Conservation (phyloP, 2,888 invertebrate genomes). For the Leptopilina myrica region DNA sequence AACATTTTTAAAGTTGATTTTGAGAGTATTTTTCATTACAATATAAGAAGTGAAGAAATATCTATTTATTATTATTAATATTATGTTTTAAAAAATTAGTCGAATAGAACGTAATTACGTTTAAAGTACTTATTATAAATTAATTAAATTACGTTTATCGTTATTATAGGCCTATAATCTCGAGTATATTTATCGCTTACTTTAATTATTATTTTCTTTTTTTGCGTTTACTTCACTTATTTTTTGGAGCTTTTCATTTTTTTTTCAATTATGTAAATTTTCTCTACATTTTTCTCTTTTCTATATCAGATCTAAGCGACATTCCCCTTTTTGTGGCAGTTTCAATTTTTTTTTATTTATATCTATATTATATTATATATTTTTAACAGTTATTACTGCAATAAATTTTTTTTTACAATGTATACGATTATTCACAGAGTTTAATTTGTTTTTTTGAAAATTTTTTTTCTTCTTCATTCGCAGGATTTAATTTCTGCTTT, state of each 20-base stretch:
- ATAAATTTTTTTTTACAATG: background rate
- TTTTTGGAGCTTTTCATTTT: background rate
- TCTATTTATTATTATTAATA: background rate
- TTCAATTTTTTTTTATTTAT: background rate
- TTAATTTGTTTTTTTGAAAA: background rate
- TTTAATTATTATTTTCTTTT: background rate
- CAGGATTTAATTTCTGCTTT: no score
- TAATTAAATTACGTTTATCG: background rate
- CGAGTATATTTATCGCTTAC: conserved; percentile 10
- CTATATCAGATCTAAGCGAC: conserved; percentile 14
- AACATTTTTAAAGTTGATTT: background rate
- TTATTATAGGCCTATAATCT: conserved; percentile 5
- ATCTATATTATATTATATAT: background rate
- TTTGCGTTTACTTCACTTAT: conserved; percentile 24
- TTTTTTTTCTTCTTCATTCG: background rate
- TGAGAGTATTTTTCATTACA: background rate
- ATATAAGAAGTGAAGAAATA: conserved; percentile 9
- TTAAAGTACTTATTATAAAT: no score
- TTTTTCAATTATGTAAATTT: no score
- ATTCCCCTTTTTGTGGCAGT: conserved; percentile 27
- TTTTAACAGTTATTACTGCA: background rate
- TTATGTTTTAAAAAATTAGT: conserved; percentile 12
- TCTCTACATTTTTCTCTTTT: background rate
- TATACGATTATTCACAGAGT: background rate
- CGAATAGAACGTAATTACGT: background rate